Conservation (phyloP, 2,113 vertebrate genomes). For the Nicator chloris region DNA sequence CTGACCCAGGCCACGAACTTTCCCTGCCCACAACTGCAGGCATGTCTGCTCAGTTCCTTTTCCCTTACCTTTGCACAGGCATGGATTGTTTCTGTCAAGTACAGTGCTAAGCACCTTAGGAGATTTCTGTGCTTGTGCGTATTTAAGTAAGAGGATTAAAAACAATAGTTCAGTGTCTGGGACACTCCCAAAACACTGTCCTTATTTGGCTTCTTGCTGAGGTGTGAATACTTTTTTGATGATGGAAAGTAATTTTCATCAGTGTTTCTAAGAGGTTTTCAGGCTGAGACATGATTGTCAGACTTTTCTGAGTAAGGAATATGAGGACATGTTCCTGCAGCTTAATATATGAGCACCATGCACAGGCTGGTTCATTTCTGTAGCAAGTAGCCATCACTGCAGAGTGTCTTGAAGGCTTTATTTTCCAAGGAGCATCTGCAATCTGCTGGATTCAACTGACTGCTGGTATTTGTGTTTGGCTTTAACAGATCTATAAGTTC, state of each 20-base stretch:
- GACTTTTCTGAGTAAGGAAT: background rate
- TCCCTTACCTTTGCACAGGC: background rate
- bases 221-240: constrained; percentile 31
- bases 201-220: constrained; percentile 39
- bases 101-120: constrained; percentile 29
- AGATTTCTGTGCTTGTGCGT: constrained; percentile 26
- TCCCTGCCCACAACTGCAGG: background rate
- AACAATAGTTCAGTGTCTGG: constrained; percentile 32
- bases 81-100: background rate
- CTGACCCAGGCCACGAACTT: background rate
- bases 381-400: background rate
- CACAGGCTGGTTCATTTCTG: background rate
- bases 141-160: constrained; percentile 55
- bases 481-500: background rate
- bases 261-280: background rate
- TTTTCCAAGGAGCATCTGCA: background rate
- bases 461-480: background rate
- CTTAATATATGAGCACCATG: background rate
- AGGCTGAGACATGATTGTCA: background rate
- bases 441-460: background rate
- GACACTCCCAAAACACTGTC: constrained; percentile 10
- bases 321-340: background rate
- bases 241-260: constrained; percentile 7
- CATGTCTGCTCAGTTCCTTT: background rate
- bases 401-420: background rate